Percentiles rank a stretch among this genome's conserved stretches.
Evolutionary conservation across 2,888 invertebrate species (phyloP).

Genomic region (Tiliacea aurago): DNA sequence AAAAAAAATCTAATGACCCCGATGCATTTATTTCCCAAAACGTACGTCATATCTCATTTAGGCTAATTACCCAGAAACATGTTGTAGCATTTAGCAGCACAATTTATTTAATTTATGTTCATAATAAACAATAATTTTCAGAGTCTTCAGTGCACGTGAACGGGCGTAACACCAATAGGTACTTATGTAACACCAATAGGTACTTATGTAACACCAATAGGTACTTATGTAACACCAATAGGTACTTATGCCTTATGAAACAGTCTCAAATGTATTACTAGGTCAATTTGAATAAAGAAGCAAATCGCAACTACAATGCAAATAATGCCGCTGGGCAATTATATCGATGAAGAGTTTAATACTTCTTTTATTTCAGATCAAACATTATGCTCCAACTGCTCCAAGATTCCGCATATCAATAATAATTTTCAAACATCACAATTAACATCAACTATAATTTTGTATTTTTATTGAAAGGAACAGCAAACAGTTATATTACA

Average conservation of each 20-base stretch:
- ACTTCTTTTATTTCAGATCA: too few relatives aligned
- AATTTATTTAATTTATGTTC: conserved; percentile 3
- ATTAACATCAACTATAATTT: not conserved
- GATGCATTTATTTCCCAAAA: not conserved
- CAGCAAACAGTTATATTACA: too few relatives aligned
- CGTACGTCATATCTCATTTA: not conserved
- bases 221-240: too few relatives aligned
- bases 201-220: too few relatives aligned
- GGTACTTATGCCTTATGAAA: not conserved
- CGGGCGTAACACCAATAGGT: not conserved
- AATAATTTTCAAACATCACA: not conserved
- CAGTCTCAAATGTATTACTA: not conserved
- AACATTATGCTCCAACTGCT: not conserved
- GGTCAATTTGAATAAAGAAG: not conserved
- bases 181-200: too few relatives aligned
- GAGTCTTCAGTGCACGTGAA: not conserved
- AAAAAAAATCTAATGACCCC: not conserved
- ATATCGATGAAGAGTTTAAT: too few relatives aligned
- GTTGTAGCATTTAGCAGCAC: not conserved
- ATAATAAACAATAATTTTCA: not conserved
- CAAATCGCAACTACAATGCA: conserved; percentile 2
- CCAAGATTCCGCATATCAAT: not conserved
- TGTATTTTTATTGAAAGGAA: too few relatives aligned
- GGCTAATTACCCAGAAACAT: not conserved
- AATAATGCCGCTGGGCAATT: too few relatives aligned